These are phyloP conservation scores for Lophotis ruficrista DNA, from an alignment of 2,113 vertebrate species.

Conservation along the genomic window DNA sequence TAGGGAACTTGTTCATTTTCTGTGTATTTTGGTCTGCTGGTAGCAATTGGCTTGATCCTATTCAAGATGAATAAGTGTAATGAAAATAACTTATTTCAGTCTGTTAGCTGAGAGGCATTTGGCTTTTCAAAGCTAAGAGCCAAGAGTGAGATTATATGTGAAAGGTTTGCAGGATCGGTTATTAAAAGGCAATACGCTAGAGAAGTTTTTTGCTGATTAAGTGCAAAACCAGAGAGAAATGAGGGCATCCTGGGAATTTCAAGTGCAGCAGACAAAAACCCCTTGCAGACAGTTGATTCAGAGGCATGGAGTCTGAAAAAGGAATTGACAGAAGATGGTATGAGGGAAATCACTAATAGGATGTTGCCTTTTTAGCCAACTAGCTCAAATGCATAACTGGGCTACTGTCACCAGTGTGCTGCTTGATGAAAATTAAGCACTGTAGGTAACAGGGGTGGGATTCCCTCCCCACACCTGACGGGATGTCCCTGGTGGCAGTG, in stretches of 20 bases:
- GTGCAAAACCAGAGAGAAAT: not conserved
- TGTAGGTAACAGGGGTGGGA: accelerated
- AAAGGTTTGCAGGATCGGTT: not conserved
- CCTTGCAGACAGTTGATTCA: not conserved
- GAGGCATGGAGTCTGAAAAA: not conserved
- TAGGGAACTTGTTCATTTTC: not conserved
- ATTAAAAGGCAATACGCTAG: not conserved
- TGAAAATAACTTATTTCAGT: not conserved
- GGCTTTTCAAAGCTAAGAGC: not conserved
- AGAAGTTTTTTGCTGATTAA: not conserved
- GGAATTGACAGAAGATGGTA: not conserved
- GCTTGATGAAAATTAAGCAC: not conserved
- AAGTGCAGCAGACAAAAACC: not conserved
- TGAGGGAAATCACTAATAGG: not conserved
- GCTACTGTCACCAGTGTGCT: not conserved
- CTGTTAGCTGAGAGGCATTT: not conserved
- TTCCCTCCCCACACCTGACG: not conserved
- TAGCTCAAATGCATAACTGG: not conserved
- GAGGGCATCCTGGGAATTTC: not conserved
- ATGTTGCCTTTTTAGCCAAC: not conserved
- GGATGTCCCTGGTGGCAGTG: not conserved
- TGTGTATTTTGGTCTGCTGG: not conserved
- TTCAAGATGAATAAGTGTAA: not conserved
- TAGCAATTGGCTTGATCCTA: not conserved
- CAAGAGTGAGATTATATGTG: not conserved